Evolutionary conservation across 2,888 invertebrate species (phyloP), one percentile per base, ranked within the genome.

Genomic region (Dicycla oo): DNA sequence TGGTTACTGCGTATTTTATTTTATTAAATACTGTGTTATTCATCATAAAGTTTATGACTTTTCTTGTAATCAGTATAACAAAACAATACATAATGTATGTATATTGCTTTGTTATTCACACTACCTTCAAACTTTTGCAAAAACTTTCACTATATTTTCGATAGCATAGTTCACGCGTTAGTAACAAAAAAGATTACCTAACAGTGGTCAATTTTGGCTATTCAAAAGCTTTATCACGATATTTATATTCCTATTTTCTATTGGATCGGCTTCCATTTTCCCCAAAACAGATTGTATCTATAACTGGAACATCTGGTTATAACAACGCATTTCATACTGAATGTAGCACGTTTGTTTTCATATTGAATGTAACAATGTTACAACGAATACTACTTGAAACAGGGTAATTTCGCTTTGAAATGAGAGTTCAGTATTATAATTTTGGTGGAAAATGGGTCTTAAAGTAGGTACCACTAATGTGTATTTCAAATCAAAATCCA

Each of bases 291-390:
- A 81, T 78, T 65, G 74, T 82, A 74, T 76, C 66, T 66, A 79
- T 67, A 79, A 60, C 66, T 54, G 66, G 54, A 60, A 76, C 79
- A 79, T 81, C 79, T 79, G 79, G 71, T 76, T 63, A 67, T 71
- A 79, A 76, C 71, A 75, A 81, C 81, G 71, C 81, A 51, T 81
- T 79, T 71, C 77, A 71, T 76, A 79, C 71, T 63, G 71, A 66
- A 81, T 56, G 45, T 75, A 63, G 49, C 53, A 43, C 53, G 57
- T 56, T 43, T 56, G 23, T 51, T 76, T 80, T 60, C 66, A 76
- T 71, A 66, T 54, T 56, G 70, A 58, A 71, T 63, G 62, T 75
- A n/a, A 47, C 53, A 71, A 49, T 57, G 30, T 47, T 57, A 30
- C 58, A 23, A 56, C 34, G 45, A 38, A 15, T 54, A 53, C 3